phyloP scores from a whole-genome alignment of 1,140 invertebrate genomes.

The Babylonia areolata region DNA sequence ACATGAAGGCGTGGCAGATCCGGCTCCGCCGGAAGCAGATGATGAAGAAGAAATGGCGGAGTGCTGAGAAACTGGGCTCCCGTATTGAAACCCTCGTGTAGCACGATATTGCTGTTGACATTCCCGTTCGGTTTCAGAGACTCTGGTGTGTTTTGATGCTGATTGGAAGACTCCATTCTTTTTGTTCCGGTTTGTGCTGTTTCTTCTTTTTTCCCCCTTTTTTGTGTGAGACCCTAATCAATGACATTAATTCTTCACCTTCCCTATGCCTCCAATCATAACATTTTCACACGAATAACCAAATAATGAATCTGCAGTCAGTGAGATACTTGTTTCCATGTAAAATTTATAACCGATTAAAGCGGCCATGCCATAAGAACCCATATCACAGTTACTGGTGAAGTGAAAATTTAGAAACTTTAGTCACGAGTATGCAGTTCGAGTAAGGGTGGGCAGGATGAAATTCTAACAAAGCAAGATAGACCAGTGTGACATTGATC shows the following conservation, averaged over 20 bases:
- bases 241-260: too few relatives aligned
- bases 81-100: not conserved
- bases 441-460: too few relatives aligned
- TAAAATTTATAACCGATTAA: too few relatives aligned
- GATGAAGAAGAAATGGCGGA: not conserved
- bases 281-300: not conserved
- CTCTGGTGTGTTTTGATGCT: not conserved
- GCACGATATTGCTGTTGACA: not conserved
- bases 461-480: too few relatives aligned
- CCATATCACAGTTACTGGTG: too few relatives aligned
- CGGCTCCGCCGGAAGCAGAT: constrained; percentile 26
- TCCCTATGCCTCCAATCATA: not conserved
- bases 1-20: constrained; percentile 38
- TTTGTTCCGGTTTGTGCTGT: not conserved
- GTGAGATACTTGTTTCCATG: too few relatives aligned
- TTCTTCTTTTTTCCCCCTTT: not conserved
- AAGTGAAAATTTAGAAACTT: too few relatives aligned
- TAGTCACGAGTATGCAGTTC: too few relatives aligned
- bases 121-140: not conserved
- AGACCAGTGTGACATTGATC: too few relatives aligned
- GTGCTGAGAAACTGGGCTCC: not conserved
- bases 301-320: too few relatives aligned
- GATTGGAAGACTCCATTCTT: not conserved
- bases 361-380: too few relatives aligned
- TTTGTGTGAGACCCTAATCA: not conserved